Evolutionary conservation across 2,113 vertebrate species (phyloP), one percentile per base, ranked within the genome.

Genomic region (Nansenia antarctica): DNA sequence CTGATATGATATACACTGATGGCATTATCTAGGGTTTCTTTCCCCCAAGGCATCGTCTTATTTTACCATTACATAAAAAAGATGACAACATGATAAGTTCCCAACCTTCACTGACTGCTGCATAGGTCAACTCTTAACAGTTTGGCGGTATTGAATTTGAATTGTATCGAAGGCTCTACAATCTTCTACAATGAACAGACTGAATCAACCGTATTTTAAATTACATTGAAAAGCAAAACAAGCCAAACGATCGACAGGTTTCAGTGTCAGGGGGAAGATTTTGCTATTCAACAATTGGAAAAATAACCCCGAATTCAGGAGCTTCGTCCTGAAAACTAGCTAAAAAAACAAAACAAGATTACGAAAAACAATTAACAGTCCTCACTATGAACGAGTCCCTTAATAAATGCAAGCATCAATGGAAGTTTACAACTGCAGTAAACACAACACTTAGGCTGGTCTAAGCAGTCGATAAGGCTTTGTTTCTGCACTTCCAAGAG

Each of bases 1-100:
- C n/a, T 34, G 20, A 20, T 11, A 60, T 45, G 11, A 8, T 27
- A 42, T 9, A 26, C 26, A 82, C 53, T 64, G 62, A 80, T 69
- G 76, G 86, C 81, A 85, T 69, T 1, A 52, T 15, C 62, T 59
- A 84, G 20, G 65, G 29, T 26, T 74, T 32, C 62, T 76, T 34
- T 60, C n/a, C n/a, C n/a, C n/a, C 66, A 86, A 85, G 86, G 84
- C 80, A 80, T 73, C 67, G 62, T 63, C 62, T 85, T 15, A 4
- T 86, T 82, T 83, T 22, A 24, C n/a, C 85, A 84, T 82, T 82
- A 78, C 76, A 67, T 34, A 31, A 52, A 49, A n/a, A 53, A 60
- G 3, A 60, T 34, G 5, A n/a, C 4, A 32, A n/a, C n/a, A 59
- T 20, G 15, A 32, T 9, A 35, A 31, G 45, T 70, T 82, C 63